These are phyloP conservation scores for Periophthalmus magnuspinnatus DNA, from an alignment of 2,797 vertebrate species.

Conservation along the genomic window DNA sequence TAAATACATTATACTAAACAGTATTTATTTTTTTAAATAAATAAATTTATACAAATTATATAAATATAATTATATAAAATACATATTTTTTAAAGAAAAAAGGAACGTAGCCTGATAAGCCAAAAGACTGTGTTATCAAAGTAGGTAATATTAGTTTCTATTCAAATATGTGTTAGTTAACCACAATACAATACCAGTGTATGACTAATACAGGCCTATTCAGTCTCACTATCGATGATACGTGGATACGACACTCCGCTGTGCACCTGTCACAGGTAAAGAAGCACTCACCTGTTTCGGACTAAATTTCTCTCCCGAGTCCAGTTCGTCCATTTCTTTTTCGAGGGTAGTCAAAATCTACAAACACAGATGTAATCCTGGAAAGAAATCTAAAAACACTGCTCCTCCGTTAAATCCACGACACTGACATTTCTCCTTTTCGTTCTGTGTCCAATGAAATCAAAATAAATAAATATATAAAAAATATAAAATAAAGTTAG, in stretches of 20 bases:
- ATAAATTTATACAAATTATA: no score
- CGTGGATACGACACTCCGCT: slow-evolving; percentile 18
- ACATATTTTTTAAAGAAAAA: no score
- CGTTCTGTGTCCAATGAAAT: background rate
- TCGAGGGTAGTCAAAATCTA: background rate
- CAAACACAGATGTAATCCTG: background rate
- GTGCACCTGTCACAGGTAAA: background rate
- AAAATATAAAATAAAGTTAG: background rate
- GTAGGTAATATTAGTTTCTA: no score
- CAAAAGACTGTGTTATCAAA: no score
- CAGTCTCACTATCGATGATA: background rate
- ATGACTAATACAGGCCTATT: background rate
- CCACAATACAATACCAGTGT: background rate
- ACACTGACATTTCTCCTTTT: no score
- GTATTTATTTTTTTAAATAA: no score
- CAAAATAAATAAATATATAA: background rate
- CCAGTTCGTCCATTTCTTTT: slow-evolving; percentile 34
- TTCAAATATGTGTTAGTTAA: background rate
- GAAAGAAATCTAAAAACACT: background rate
- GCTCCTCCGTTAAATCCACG: background rate
- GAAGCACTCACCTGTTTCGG: slow-evolving; percentile 36
- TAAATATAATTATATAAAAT: no score
- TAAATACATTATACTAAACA: no score
- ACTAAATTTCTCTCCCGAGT: slow-evolving; percentile 37
- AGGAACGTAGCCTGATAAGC: no score